Evolutionary conservation across 2,113 vertebrate species (phyloP).

Genomic region (Turdus rufiventris): DNA sequence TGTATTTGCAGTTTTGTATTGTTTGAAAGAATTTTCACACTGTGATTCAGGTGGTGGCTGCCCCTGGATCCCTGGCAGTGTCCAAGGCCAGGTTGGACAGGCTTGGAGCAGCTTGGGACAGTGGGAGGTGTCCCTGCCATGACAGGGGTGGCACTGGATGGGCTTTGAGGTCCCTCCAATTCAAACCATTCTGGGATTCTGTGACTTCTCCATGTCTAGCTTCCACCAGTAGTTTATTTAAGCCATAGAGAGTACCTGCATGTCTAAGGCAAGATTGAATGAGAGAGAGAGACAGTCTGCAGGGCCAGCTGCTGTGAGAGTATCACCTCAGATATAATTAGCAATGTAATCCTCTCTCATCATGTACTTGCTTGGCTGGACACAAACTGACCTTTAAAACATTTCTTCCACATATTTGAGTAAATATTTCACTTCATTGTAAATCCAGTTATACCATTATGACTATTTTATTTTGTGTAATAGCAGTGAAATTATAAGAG

Average conservation of each 20-base stretch:
- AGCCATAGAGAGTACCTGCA: background rate
- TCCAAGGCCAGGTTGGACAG: background rate
- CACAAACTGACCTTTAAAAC: fast-evolving
- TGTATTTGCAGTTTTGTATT: background rate
- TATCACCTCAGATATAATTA: background rate
- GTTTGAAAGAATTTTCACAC: background rate
- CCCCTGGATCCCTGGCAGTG: background rate
- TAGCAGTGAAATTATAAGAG: background rate
- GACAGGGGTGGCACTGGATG: background rate
- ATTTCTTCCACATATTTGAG: background rate
- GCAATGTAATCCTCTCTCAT: background rate
- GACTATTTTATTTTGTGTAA: background rate
- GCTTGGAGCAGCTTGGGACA: background rate
- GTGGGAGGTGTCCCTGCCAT: background rate
- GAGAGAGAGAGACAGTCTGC: background rate
- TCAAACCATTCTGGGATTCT: background rate
- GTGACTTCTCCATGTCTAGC: background rate
- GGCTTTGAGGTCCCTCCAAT: background rate
- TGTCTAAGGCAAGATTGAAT: background rate
- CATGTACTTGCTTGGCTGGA: background rate
- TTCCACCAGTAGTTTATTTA: background rate
- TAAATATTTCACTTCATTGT: background rate
- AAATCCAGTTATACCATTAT: background rate
- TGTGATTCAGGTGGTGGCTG: background rate
- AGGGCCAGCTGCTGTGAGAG: background rate